Base-by-base conservation (phyloP, 2,797 vertebrate species). In the Enteromius paludinosus region DNA sequence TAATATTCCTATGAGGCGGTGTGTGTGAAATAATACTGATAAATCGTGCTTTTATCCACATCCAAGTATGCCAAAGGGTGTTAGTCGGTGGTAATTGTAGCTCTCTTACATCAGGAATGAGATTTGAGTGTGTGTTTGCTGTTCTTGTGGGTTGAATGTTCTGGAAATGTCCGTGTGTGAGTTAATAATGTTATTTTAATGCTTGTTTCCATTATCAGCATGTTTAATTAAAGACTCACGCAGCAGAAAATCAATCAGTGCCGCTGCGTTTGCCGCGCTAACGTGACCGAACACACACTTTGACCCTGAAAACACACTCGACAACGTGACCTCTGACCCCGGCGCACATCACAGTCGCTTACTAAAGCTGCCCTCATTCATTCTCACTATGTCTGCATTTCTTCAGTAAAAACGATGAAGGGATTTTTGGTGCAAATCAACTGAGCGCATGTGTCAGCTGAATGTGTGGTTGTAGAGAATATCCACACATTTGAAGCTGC, bases 141-240 rank as follows among this genome's bases (percentile, higher is more conserved):
- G n/a, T 5, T 12, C 11, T 56, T 25, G 4, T 56, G 54, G 4
- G 3, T 11, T 56, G 4, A 56, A 23, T 56, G 9, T 3, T 56
- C n/a, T 56, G 20, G 23, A 56, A 56, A 12, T 59, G 23, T 59
- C 4, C 10, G 54, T 59, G 54, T 56, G 54, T 52, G 47, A 52
- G 65, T 15, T 15, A 41, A 23, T 54, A 30, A 20, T 18, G 28
- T 20, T 11, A 35, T 18, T 54, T 52, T 35, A 54, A 54, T 90
- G 84, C 86, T 85, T 68, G 87, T 89, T 86, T 86, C 90, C 89
- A 86, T 87, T 89, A 89, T 94, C 90, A 84, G 87, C 92, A 89
- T 91, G 91, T 93, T 94, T 92, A 92, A 93, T 94, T 92, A 92
- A 91, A 88, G 82, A 85, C 89, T 90, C 89, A 87, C 33, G 66